phyloP scores from a whole-genome alignment of 2,113 vertebrate genomes.

The Myrmecobius fasciatus region DNA sequence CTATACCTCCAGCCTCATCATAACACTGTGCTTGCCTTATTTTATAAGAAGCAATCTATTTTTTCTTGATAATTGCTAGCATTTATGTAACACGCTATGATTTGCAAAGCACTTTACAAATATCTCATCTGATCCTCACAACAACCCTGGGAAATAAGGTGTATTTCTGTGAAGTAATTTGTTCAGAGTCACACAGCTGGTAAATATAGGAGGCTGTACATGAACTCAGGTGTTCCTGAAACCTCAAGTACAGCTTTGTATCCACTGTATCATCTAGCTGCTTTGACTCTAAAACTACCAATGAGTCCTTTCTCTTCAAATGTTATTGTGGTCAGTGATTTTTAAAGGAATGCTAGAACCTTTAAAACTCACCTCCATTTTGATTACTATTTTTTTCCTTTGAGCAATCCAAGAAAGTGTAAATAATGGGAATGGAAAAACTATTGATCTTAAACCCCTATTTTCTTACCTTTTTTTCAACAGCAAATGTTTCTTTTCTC shows the following conservation, averaged over 20 bases:
- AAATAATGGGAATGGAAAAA: slow-evolving; percentile 35
- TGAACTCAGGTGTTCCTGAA: not conserved
- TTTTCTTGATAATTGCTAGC: not conserved
- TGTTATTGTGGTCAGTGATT: not conserved
- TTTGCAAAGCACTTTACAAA: not conserved
- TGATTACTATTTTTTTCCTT: slow-evolving; percentile 17
- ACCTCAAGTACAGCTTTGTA: not conserved
- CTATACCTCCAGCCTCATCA: not conserved
- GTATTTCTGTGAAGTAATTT: not conserved
- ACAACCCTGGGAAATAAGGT: not conserved
- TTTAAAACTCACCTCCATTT: not conserved
- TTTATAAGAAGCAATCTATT: not conserved
- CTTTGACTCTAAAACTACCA: slow-evolving; percentile 31
- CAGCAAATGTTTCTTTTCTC: slow-evolving; percentile 35
- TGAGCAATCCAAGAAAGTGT: slow-evolving; percentile 34
- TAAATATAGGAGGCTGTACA: not conserved
- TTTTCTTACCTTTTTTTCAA: slow-evolving; percentile 22
- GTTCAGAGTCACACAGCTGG: not conserved
- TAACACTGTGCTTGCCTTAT: not conserved
- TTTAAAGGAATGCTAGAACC: not conserved
- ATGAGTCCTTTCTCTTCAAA: not conserved
- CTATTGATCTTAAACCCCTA: slow-evolving; percentile 39
- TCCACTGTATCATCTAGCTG: not conserved
- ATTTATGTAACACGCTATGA: not conserved
- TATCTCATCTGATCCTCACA: not conserved